These are phyloP conservation scores for Lasioglossum oenotherae DNA, from an alignment of 2,888 invertebrate genomes.

Conservation along the genomic window DNA sequence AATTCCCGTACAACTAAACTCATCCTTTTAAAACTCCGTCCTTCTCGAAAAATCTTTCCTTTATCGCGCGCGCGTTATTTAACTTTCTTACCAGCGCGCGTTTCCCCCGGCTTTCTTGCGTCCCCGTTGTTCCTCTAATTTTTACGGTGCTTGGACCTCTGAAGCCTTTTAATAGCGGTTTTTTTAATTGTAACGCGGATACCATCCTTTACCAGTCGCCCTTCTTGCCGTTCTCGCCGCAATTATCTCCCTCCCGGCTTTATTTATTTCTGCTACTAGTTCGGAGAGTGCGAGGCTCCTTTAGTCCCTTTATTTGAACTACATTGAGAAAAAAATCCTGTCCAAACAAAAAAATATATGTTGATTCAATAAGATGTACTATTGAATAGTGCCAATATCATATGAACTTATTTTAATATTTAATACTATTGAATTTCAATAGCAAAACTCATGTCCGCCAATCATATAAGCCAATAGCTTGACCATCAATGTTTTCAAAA, in stretches of 20 bases:
- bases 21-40: slow-evolving; percentile 6
- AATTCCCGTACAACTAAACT: not conserved
- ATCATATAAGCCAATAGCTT: too few species aligned
- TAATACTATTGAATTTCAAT: too few species aligned
- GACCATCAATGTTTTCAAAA: too few species aligned
- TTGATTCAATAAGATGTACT: too few species aligned
- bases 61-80: not conserved
- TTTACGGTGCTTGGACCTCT: not conserved
- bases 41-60: not conserved
- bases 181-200: not conserved
- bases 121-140: not conserved
- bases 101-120: not conserved
- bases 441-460: too few species aligned
- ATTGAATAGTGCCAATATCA: too few species aligned
- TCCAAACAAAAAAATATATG: too few species aligned
- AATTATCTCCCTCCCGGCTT: not conserved
- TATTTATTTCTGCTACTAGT: not conserved
- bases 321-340: too few species aligned
- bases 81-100: not conserved
- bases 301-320: not conserved
- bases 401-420: too few species aligned
- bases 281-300: not conserved
- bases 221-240: not conserved
- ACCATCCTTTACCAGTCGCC: not conserved
- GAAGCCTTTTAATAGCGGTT: not conserved